Percentiles rank a stretch among this genome's conserved stretches.
Conservation (phyloP, 2,797 vertebrate species). For the Sebastes trivittatus region DNA sequence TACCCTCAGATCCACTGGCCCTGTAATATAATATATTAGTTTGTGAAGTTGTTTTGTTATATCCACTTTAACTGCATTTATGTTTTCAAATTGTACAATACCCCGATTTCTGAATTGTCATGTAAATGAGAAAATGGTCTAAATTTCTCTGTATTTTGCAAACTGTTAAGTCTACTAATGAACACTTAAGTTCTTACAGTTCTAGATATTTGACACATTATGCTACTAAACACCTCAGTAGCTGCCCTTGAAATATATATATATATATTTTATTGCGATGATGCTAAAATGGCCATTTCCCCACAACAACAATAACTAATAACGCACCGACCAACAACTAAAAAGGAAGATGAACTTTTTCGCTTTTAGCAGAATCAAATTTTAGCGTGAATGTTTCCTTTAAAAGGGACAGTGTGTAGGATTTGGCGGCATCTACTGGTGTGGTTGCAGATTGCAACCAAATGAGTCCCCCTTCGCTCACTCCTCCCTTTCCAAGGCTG, state of each 20-base stretch:
- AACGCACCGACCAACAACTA: not conserved
- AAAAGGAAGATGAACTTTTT: not conserved
- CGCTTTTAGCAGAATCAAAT: not conserved
- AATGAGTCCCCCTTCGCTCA: too few relatives aligned
- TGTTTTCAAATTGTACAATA: not conserved
- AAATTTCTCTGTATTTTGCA: not conserved
- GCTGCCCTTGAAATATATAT: not conserved
- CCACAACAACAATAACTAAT: not conserved
- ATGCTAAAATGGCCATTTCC: not conserved
- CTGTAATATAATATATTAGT: too few relatives aligned
- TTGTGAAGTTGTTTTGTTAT: not conserved
- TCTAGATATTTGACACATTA: not conserved
- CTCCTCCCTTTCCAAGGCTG: too few relatives aligned
- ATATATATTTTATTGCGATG: not conserved
- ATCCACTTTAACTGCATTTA: not conserved
- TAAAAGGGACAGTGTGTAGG: too few relatives aligned
- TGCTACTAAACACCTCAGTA: not conserved
- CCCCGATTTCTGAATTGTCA: not conserved
- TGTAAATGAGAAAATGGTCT: not conserved
- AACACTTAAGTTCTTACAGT: not conserved
- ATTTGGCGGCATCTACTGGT: not conserved
- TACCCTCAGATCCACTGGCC: not conserved
- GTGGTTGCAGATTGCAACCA: too few relatives aligned
- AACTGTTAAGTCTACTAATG: not conserved
- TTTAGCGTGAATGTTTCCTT: not conserved